Evolutionary conservation across 2,113 vertebrate species (phyloP).

Genomic region (Ondatra zibethicus): DNA sequence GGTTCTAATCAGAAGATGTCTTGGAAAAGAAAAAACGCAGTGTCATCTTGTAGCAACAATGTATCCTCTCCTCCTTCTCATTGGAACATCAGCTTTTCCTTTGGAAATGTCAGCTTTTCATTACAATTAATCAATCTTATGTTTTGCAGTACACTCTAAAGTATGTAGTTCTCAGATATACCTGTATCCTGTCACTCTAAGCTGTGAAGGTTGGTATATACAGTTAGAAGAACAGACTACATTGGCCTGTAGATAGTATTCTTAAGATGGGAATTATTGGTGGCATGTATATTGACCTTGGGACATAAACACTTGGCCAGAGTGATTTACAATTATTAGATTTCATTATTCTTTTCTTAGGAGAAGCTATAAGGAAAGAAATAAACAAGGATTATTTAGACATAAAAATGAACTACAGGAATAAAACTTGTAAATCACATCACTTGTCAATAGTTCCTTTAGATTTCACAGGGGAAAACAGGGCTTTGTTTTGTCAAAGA

Average conservation of each 20-base stretch:
- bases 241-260: neutral
- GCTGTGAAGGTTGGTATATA: neutral
- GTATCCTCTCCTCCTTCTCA: neutral
- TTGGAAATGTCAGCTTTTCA: neutral
- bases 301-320: neutral
- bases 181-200: neutral
- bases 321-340: neutral
- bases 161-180: neutral
- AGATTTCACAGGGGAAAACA: neutral
- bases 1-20: neutral
- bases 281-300: neutral
- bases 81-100: neutral
- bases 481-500: neutral
- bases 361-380: neutral
- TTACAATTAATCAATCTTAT: neutral
- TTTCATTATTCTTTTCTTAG: neutral
- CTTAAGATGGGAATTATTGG: neutral
- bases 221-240: too few relatives aligned
- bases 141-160: neutral
- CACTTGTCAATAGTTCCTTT: neutral
- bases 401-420: neutral
- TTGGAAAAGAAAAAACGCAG: neutral
- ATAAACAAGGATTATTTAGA: neutral
- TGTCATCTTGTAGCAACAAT: fast-evolving
- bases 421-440: neutral